These are phyloP conservation scores for Corapipo altera DNA, from an alignment of 2,113 vertebrate species.

Conservation along the genomic window DNA sequence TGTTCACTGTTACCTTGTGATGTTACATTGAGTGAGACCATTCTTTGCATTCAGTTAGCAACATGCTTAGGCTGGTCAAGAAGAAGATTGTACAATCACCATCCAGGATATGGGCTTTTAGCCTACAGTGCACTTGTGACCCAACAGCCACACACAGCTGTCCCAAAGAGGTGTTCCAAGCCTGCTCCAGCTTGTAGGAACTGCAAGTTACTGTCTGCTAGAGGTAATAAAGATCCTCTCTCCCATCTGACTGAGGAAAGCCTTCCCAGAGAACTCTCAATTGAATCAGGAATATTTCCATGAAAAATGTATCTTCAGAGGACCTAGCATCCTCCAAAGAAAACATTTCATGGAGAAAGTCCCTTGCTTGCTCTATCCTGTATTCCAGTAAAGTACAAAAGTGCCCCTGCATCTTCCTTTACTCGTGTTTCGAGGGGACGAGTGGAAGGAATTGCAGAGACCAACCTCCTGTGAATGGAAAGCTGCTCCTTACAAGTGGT, in stretches of 20 bases:
- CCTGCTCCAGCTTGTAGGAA: background rate
- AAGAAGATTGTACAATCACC: background rate
- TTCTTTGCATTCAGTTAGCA: background rate
- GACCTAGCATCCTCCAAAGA: background rate
- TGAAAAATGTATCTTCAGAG: background rate
- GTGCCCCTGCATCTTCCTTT: background rate
- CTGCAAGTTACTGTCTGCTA: background rate
- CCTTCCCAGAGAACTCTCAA: background rate
- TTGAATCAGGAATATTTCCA: background rate
- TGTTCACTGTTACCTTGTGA: background rate
- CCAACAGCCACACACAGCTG: background rate
- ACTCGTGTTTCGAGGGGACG: background rate
- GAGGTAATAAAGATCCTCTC: background rate
- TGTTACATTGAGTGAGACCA: background rate
- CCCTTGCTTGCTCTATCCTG: background rate
- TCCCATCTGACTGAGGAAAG: background rate
- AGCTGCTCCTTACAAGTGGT: background rate
- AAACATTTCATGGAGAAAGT: background rate
- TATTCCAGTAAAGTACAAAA: background rate
- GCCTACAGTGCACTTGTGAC: background rate
- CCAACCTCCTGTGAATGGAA: background rate
- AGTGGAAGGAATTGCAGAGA: background rate
- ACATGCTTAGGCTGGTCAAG: background rate
- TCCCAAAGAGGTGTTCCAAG: background rate
- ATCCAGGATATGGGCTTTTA: background rate